Evolutionary conservation across 2,888 invertebrate species (phyloP).

Genomic region (Agriopis marginaria): DNA sequence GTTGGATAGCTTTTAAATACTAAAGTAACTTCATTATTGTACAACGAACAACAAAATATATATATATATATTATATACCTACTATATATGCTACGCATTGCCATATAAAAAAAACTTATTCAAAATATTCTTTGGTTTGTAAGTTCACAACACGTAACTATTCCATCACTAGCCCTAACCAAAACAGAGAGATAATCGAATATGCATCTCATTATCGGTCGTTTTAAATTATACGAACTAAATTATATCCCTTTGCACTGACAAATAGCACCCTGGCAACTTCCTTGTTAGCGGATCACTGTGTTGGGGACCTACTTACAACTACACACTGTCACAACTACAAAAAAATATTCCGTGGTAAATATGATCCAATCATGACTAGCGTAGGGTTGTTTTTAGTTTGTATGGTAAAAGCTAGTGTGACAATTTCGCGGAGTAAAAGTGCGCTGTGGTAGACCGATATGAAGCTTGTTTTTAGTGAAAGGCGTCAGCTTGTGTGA

Average conservation of each 20-base stretch:
- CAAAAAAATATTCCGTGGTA: slow-evolving; percentile 21
- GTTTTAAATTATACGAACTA: slow-evolving; percentile 77
- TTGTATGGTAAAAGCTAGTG: slow-evolving; percentile 50
- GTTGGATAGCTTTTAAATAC: too few species aligned
- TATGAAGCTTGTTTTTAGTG: slow-evolving; percentile 81
- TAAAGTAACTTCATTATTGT: too few species aligned
- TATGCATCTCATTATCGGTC: slow-evolving; percentile 81
- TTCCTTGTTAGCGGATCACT: slow-evolving; percentile 77
- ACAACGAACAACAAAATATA: neutral
- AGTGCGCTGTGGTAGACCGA: slow-evolving; percentile 78
- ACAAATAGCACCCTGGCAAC: slow-evolving; percentile 79
- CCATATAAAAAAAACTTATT: neutral
- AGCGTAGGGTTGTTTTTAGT: slow-evolving; percentile 45
- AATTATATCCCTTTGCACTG: slow-evolving; percentile 81
- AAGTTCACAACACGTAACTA: slow-evolving; percentile 38
- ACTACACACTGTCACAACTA: slow-evolving; percentile 41
- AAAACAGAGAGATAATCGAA: slow-evolving; percentile 67
- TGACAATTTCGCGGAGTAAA: slow-evolving; percentile 52
- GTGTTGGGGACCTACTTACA: slow-evolving; percentile 64
- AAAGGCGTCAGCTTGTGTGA: slow-evolving; percentile 86
- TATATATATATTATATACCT: too few species aligned
- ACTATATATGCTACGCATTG: neutral
- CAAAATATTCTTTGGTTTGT: slow-evolving; percentile 23
- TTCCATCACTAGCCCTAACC: slow-evolving; percentile 37
- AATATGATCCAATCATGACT: slow-evolving; percentile 24